Evolutionary conservation across 2,888 invertebrate genomes (phyloP).

Genomic region (Osmoderma eremita): DNA sequence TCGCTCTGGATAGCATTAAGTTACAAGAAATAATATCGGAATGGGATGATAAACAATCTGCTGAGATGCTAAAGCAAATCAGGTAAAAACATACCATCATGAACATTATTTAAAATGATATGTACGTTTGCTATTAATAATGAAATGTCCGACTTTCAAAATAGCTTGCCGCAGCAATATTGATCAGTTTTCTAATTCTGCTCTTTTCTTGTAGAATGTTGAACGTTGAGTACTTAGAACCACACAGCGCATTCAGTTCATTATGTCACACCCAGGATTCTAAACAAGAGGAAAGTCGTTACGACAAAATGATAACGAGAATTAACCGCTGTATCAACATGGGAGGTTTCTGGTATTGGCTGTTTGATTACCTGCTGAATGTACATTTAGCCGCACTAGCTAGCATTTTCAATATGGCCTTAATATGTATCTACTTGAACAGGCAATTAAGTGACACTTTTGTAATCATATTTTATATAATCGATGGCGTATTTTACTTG

Average conservation of each 20-base stretch:
- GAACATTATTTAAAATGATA: not conserved
- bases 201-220: conserved; percentile 15
- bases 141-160: too few relatives aligned
- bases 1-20: conserved; percentile 42
- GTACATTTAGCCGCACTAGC: conserved; percentile 37
- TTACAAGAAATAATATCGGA: conserved; percentile 36
- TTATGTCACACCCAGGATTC: not conserved
- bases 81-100: conserved; percentile 11
- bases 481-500: conserved; percentile 25
- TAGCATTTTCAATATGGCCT: conserved; percentile 26
- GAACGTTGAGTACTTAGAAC: conserved; percentile 31
- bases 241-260: not conserved
- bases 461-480: conserved; percentile 9
- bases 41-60: conserved; percentile 38
- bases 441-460: not conserved
- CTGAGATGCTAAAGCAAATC: conserved; percentile 22
- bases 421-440: conserved; percentile 26
- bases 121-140: too few relatives aligned
- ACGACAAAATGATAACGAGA: conserved; percentile 28
- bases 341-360: conserved; percentile 31
- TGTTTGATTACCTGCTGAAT: conserved; percentile 37
- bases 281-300: not conserved
- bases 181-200: not conserved
- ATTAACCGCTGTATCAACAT: conserved; percentile 21
- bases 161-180: not conserved